Percentiles rank a stretch among this genome's conserved stretches.
These are phyloP conservation scores for Lichenostomus cassidix DNA, from an alignment of 2,113 vertebrate genomes.

Conservation along the genomic window DNA sequence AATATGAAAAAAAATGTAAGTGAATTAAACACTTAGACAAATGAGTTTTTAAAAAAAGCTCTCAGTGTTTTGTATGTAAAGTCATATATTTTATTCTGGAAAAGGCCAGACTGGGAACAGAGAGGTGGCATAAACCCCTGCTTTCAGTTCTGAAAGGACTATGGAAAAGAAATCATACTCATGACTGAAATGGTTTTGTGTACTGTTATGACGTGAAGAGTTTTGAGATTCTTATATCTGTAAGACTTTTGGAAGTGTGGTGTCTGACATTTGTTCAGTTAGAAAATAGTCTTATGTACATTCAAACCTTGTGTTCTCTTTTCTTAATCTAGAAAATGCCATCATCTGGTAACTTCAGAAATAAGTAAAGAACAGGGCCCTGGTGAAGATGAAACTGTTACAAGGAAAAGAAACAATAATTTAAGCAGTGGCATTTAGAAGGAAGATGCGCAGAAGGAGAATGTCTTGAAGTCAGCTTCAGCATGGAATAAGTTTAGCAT, in stretches of 20 bases:
- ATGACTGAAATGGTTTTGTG: neutral
- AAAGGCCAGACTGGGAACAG: neutral
- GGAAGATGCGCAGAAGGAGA: neutral
- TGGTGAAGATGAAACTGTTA: neutral
- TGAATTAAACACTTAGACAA: neutral
- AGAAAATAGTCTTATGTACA: neutral
- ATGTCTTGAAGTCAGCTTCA: neutral
- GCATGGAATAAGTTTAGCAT: neutral
- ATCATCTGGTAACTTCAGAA: neutral
- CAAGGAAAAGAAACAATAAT: neutral
- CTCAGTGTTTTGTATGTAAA: neutral
- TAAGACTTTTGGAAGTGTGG: neutral
- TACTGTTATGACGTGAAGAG: neutral
- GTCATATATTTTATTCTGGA: neutral
- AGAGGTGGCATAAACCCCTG: neutral
- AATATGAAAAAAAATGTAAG: neutral
- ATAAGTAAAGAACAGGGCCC: neutral
- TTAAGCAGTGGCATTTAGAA: neutral
- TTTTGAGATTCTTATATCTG: neutral
- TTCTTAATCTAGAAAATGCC: neutral
- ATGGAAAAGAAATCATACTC: neutral
- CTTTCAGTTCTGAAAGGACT: neutral
- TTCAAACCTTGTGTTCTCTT: neutral
- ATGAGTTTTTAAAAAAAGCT: neutral
- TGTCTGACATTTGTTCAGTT: neutral